Percentiles rank a stretch among this genome's conserved stretches.
These are phyloP conservation scores for Pollenia griseotomentosa DNA, from an alignment of 2,888 invertebrate species.

Conservation along the genomic window DNA sequence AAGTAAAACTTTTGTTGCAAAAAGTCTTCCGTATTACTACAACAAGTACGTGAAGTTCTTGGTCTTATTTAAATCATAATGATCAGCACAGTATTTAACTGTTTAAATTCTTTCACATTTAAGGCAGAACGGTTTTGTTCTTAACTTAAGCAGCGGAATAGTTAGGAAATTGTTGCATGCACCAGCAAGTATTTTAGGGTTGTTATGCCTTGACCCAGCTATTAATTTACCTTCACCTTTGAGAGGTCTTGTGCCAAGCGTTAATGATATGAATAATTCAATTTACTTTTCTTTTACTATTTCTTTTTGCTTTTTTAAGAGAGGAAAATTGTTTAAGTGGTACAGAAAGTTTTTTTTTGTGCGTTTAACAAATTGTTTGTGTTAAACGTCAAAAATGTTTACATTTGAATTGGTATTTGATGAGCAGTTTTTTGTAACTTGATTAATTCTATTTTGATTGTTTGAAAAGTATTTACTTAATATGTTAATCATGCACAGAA, in stretches of 20 bases:
- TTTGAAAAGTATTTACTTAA: too few relatives aligned
- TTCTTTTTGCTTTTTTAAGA: too few relatives aligned
- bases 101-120: constrained; percentile 55
- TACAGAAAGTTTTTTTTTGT: too few relatives aligned
- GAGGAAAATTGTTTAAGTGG: background rate
- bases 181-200: constrained; percentile 29
- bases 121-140: constrained; percentile 39
- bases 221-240: constrained; percentile 53
- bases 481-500: too few relatives aligned
- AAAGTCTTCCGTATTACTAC: constrained; percentile 58
- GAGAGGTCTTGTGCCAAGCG: background rate
- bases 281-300: background rate
- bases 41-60: constrained; percentile 16
- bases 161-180: background rate
- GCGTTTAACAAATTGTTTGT: too few relatives aligned
- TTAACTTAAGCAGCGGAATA: background rate
- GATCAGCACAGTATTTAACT: constrained; percentile 58
- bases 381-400: too few relatives aligned
- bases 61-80: constrained; percentile 23
- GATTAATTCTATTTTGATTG: too few relatives aligned
- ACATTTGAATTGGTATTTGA: too few relatives aligned
- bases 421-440: too few relatives aligned
- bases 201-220: constrained; percentile 33
- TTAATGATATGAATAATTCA: background rate
- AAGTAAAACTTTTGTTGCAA: constrained; percentile 30